Conservation (phyloP, 1,140 invertebrate species). For the Leptinotarsa defecta region DNA sequence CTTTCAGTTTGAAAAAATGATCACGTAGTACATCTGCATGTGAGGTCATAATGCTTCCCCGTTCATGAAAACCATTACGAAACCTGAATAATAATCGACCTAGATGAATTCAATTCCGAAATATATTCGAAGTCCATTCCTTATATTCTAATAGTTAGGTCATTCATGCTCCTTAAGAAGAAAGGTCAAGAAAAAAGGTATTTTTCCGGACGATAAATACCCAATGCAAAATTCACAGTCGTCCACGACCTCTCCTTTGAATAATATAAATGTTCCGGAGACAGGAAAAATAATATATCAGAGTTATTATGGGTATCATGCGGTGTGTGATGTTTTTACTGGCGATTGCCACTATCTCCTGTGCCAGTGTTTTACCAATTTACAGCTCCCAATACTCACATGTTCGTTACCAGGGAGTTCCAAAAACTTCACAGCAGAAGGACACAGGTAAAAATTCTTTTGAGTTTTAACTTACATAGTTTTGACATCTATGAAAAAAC, state of each 20-base stretch:
- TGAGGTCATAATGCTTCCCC: background rate
- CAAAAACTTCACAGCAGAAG: background rate
- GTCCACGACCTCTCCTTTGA: background rate
- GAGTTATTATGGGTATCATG: background rate
- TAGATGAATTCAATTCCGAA: background rate
- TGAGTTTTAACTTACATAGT: too few species aligned
- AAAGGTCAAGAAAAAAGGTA: background rate
- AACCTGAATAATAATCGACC: background rate
- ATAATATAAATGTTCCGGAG: background rate
- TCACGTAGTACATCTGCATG: background rate
- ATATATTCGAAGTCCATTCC: background rate
- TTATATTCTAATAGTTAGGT: background rate
- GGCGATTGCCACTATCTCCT: background rate
- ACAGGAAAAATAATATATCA: background rate
- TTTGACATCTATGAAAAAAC: too few species aligned
- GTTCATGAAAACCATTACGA: slow-evolving; percentile 1
- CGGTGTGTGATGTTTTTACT: background rate
- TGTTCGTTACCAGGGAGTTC: background rate
- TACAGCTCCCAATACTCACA: slow-evolving; percentile 14
- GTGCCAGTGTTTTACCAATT: background rate
- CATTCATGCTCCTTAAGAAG: background rate
- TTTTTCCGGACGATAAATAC: background rate
- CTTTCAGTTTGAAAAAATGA: background rate
- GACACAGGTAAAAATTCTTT: background rate
- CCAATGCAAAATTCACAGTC: background rate